Conservation (phyloP, 1,140 invertebrate genomes). For the Aethina tumida region DNA sequence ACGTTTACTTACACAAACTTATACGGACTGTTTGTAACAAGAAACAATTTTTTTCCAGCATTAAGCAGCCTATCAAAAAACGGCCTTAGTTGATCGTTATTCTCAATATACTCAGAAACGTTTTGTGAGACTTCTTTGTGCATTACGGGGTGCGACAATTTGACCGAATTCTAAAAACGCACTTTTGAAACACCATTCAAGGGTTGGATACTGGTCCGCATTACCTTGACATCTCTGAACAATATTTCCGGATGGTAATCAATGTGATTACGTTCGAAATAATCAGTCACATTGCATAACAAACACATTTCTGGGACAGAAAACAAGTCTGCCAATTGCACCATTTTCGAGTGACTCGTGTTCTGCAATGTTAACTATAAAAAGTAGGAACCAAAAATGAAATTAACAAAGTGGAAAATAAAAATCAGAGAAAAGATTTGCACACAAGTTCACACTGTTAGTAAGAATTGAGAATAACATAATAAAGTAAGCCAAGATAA, state of each 20-base stretch:
- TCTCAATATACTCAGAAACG: conserved; percentile 70
- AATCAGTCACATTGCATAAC: conserved; percentile 87
- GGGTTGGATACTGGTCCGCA: neutral
- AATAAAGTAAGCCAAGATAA: neutral
- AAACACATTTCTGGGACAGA: conserved; percentile 93
- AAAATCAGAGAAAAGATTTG: conserved; percentile 1
- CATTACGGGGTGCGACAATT: conserved; percentile 84
- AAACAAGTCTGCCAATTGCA: conserved; percentile 93
- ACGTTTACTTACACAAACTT: conserved; percentile 82
- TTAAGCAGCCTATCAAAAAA: conserved; percentile 69
- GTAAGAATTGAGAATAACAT: neutral
- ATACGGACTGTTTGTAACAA: conserved; percentile 95
- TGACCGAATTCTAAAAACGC: conserved; percentile 69
- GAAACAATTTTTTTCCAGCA: conserved; percentile 80
- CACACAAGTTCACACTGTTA: neutral
- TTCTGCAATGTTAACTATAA: conserved; percentile 44
- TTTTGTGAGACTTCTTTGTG: conserved; percentile 76
- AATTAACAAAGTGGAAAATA: neutral
- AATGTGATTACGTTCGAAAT: conserved; percentile 81
- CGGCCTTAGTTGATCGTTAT: conserved; percentile 59
- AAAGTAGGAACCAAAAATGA: conserved; percentile 7
- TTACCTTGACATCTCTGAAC: conserved; percentile 88
- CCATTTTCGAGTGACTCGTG: conserved; percentile 72
- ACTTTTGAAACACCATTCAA: neutral
- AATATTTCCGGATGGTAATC: conserved; percentile 93